Conservation (phyloP, 2,888 invertebrate genomes). For the Frankliniella intonsa region DNA sequence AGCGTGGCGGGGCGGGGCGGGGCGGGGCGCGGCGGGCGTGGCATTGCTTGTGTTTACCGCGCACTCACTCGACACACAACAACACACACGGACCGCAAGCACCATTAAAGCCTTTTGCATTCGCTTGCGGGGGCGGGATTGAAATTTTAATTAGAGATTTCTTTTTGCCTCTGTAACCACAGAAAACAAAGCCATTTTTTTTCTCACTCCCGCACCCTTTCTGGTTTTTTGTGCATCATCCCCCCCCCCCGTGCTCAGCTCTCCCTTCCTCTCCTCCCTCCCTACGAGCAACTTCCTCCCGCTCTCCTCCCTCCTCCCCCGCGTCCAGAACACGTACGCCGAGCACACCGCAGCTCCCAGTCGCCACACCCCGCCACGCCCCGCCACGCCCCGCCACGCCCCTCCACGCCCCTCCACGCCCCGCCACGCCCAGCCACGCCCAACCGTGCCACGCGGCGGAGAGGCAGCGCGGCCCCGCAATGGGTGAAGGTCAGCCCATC, state of each 20-base stretch:
- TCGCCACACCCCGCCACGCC: background rate
- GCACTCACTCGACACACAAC: too few relatives aligned
- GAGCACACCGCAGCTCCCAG: background rate
- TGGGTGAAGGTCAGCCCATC: slow-evolving; percentile 17
- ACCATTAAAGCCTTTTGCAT: too few relatives aligned
- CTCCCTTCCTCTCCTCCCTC: background rate
- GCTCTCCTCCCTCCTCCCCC: background rate
- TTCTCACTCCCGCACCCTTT: background rate
- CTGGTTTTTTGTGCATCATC: too few relatives aligned
- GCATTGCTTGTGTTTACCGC: too few relatives aligned
- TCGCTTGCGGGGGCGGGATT: background rate
- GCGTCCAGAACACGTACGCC: background rate
- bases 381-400: too few relatives aligned
- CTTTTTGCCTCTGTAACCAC: background rate
- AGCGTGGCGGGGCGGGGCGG: too few relatives aligned
- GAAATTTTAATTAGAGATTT: slow-evolving; percentile 11
- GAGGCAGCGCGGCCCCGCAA: slow-evolving; percentile 3
- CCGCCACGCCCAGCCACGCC: slow-evolving; percentile 1
- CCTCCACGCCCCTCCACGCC: slow-evolving; percentile 16
- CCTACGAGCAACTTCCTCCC: too few relatives aligned
- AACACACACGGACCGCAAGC: too few relatives aligned
- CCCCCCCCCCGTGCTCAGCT: background rate
- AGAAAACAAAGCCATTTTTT: too few relatives aligned
- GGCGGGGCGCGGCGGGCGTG: too few relatives aligned
- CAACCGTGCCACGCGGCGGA: background rate